These are phyloP conservation scores for Planiliza haematocheilus DNA, from an alignment of 2,113 vertebrate species.

Conservation along the genomic window DNA sequence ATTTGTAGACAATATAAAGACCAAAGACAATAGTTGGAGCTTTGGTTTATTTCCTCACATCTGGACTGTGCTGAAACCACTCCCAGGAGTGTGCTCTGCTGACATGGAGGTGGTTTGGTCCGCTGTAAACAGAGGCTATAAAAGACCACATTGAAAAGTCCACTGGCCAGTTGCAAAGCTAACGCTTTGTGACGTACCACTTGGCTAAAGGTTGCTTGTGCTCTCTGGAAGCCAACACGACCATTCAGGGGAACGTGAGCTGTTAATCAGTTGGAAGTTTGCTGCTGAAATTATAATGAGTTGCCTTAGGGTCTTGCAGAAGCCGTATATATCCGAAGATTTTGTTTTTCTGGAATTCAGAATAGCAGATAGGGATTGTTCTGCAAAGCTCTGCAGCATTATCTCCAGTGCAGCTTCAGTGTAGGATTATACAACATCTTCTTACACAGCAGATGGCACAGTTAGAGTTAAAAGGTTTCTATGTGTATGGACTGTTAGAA, in stretches of 20 bases:
- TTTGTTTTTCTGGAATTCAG: slow-evolving; percentile 26
- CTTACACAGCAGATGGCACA: slow-evolving; percentile 54
- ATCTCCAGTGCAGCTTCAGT: neutral
- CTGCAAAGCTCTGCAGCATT: neutral
- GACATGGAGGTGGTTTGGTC: slow-evolving; percentile 37
- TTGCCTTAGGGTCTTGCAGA: slow-evolving; percentile 31
- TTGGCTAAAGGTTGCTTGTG: slow-evolving; percentile 15
- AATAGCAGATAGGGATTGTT: slow-evolving; percentile 28
- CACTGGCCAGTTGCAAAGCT: slow-evolving; percentile 28
- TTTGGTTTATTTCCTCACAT: slow-evolving; percentile 52
- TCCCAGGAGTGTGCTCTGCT: slow-evolving; percentile 40
- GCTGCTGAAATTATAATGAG: slow-evolving; percentile 42
- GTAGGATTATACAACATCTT: slow-evolving; percentile 47
- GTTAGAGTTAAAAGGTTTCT: slow-evolving; percentile 50
- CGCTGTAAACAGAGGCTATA: slow-evolving; percentile 43
- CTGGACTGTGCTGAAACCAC: slow-evolving; percentile 19
- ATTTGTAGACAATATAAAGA: slow-evolving; percentile 16
- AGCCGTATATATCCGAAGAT: slow-evolving; percentile 31
- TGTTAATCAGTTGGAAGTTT: slow-evolving; percentile 36
- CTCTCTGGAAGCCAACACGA: slow-evolving; percentile 14
- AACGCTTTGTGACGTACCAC: slow-evolving; percentile 34
- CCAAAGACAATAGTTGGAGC: slow-evolving; percentile 6
- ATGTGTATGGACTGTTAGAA: slow-evolving; percentile 17
- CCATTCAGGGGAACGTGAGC: slow-evolving; percentile 8
- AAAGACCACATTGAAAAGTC: slow-evolving; percentile 48